Percentiles rank a stretch among this genome's conserved stretches.
Evolutionary conservation across 2,797 vertebrate genomes (phyloP).

Genomic region (Choloepus didactylus): DNA sequence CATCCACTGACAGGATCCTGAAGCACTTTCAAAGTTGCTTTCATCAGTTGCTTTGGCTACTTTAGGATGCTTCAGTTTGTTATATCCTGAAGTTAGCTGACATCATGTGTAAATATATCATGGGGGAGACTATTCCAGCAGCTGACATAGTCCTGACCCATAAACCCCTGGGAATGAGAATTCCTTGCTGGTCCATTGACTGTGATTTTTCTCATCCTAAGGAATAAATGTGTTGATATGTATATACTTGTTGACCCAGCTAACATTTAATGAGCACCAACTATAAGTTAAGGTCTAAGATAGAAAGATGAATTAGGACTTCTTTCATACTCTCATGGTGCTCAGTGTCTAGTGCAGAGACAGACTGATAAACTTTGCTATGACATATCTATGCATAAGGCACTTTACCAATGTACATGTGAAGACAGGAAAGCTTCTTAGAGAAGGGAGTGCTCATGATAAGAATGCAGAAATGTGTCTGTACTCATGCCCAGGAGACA

Average conservation of each 20-base stretch:
- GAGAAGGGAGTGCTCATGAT: not conserved
- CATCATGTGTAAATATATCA: constrained; percentile 52
- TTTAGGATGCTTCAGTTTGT: constrained; percentile 34
- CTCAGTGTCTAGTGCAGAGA: not conserved
- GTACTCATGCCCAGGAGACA: not conserved
- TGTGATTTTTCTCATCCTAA: constrained; percentile 42
- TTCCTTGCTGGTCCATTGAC: constrained; percentile 37
- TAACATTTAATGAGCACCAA: constrained; percentile 32
- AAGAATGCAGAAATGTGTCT: not conserved
- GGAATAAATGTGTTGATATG: constrained; percentile 52
- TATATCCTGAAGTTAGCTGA: constrained; percentile 74
- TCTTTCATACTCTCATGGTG: constrained; percentile 36
- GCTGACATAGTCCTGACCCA: constrained; percentile 48
- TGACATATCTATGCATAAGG: not conserved
- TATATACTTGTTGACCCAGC: not conserved
- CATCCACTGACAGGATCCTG: not conserved
- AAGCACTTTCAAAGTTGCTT: not conserved
- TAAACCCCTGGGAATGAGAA: constrained; percentile 59
- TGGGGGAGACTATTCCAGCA: not conserved
- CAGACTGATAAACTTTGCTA: not conserved
- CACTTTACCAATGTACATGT: not conserved
- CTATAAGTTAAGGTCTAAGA: not conserved
- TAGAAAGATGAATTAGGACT: constrained; percentile 65
- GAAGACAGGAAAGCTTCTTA: not conserved
- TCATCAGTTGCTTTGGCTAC: constrained; percentile 35